Evolutionary conservation across 2,888 invertebrate species (phyloP), one percentile per base, ranked within the genome.

Genomic region (Aethes cnicana): DNA sequence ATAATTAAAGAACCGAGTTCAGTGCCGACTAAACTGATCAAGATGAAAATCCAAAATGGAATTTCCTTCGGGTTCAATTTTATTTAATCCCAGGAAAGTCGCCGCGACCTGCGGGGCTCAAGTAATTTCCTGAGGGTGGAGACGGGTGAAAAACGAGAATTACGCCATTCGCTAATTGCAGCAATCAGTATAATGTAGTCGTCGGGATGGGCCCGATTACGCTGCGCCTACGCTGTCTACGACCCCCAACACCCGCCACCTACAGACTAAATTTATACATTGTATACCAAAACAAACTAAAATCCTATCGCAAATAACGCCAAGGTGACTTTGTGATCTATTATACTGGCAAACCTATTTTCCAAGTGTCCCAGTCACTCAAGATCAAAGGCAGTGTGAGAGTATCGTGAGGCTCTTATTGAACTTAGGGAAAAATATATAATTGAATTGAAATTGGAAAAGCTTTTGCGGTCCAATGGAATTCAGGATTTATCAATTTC

Each of bases 161-260:
- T 84, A 84, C 85, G 84, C 83, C 86, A 85, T 84, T 81, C 86
- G 74, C 85, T 88, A 88, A 88, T 88, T 88, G 83, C 84, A 77
- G 86, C 85, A 87, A 88, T 88, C 86, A 86, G 81, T 86, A 81
- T 86, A 86, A 88, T 88, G 87, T 87, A 86, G 84, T 85, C 84
- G 82, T 76, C 83, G 77, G 79, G 78, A 77, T 80, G 11, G 48
- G 17, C 48, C 23, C 28, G 26, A 20, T n/a, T n/a, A n/a, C 12
- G 37, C 20, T 21, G 20, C 36, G 35, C 18, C 33, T 21, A 35
- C 43, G 37, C 37, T 37, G 39, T 8, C 16, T 42, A 14, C 30
- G 21, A 21, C 7, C 14, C n/a, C n/a, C n/a, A n/a, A n/a, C n/a
- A n/a, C n/a, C n/a, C n/a, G n/a, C n/a, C n/a, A n/a, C n/a, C n/a